Base-by-base conservation (phyloP, 2,797 vertebrate species). In the Eleutherodactylus coqui region DNA sequence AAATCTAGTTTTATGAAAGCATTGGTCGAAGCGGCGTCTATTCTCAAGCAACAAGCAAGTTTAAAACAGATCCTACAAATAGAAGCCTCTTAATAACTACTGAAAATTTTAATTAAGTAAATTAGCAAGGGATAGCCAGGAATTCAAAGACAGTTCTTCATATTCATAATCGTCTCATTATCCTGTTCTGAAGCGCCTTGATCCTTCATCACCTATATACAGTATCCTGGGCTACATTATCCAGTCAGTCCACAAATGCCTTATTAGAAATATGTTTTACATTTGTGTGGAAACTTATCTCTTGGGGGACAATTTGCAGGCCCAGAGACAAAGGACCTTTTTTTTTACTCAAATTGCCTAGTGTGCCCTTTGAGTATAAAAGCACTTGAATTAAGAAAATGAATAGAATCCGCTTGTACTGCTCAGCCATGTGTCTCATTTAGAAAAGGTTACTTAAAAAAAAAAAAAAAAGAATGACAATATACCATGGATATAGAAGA, bases 401-500 rank as follows among this genome's bases (percentile, higher is more conserved):
- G 45, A 86, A 82, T 58, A 77, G 73, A 24, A 69, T 69, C 38
- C 70, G 47, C 45, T 76, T 82, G 3, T 32, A 45, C 70, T 76
- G 47, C 43, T 77, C 58, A 55, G 49, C 55, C 34, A 69, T 41
- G 49, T 82, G 72, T 58, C 79, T 86, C 72, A 86, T 86, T 86
- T 70, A 77, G 72, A 82, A 86, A 82, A 86, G 85, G 85, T 86
- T 86, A 86, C 76, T 70, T 72, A 73, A 36, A 82, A 78, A 79
- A 58, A 72, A 64, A 86, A n/a, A n/a, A n/a, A 78, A 79, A 58
- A 72, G 76, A 86, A 82, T 76, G 17, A 82, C 45, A 82, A 69
- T 82, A 55, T 29, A 24, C 60, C 72, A 70, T 43, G n/a, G 70
- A 38, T 75, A 67, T 27, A 76, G 73, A 55, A 70, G 47, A 76